Evolutionary conservation across 2,113 vertebrate species (phyloP).

Genomic region (Serinus canaria): DNA sequence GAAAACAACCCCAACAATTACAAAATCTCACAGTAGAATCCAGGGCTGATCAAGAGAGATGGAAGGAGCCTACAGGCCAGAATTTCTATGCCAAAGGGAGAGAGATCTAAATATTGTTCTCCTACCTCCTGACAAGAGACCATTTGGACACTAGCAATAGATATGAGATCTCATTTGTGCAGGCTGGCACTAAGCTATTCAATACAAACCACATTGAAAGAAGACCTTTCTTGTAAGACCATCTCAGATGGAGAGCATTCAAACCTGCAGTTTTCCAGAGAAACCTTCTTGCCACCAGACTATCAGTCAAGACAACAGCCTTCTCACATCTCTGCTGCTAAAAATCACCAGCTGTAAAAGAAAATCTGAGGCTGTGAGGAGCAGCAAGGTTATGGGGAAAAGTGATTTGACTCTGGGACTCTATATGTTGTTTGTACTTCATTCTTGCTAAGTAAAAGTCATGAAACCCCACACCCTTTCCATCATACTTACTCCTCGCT

Average conservation of each 20-base stretch:
- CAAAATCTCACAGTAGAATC: background rate
- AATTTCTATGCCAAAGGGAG: background rate
- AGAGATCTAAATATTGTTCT: background rate
- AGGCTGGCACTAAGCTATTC: background rate
- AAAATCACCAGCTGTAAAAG: background rate
- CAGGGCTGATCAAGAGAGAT: background rate
- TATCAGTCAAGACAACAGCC: background rate
- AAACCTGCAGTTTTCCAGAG: background rate
- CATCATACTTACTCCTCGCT: background rate
- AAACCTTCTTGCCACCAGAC: background rate
- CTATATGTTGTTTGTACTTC: background rate
- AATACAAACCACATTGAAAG: background rate
- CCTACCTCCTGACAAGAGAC: background rate
- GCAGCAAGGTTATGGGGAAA: background rate
- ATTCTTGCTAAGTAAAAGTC: background rate
- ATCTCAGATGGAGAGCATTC: fast-evolving
- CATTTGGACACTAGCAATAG: background rate
- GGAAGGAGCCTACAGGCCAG: background rate
- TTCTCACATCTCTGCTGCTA: background rate
- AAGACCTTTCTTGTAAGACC: background rate
- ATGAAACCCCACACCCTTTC: background rate
- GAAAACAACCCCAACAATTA: background rate
- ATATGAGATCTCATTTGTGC: background rate
- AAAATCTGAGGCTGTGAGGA: background rate
- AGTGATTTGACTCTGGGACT: background rate